Conservation (phyloP, 2,113 vertebrate genomes). For the Emydocephalus ijimae region DNA sequence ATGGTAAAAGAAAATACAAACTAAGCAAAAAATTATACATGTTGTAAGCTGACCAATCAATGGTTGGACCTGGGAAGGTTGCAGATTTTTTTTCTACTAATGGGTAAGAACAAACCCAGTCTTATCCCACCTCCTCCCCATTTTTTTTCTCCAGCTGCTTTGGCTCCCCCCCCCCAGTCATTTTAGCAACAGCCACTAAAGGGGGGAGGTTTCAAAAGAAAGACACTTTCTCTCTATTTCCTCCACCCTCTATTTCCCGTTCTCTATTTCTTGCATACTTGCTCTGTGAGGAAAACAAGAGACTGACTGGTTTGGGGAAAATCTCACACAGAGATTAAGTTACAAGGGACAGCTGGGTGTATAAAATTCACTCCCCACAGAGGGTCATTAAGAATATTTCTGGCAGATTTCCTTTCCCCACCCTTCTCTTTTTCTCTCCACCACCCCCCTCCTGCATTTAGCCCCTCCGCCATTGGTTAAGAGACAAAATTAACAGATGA, state of each 20-base stretch:
- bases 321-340: constrained; percentile 74
- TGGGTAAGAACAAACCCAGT: background rate
- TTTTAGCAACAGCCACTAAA: constrained; percentile 40
- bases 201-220: constrained; percentile 18
- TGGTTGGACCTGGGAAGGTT: rapidly evolving
- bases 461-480: constrained; percentile 40
- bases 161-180: background rate
- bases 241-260: background rate
- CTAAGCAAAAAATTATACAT: background rate
- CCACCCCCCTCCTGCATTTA: background rate
- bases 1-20: constrained; percentile 40
- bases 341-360: constrained; percentile 78
- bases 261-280: constrained; percentile 57
- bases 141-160: constrained; percentile 22
- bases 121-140: background rate
- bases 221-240: constrained; percentile 64
- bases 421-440: constrained; percentile 22
- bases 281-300: constrained; percentile 66
- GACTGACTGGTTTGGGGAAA: constrained; percentile 67
- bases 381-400: constrained; percentile 66
- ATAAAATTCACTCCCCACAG: constrained; percentile 69
- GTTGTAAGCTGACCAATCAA: background rate
- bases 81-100: background rate
- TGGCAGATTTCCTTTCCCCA: constrained; percentile 57
- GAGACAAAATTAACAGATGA: constrained; percentile 53